Conservation (phyloP, 2,797 vertebrate genomes). For the Mormyrops attenuatus region DNA sequence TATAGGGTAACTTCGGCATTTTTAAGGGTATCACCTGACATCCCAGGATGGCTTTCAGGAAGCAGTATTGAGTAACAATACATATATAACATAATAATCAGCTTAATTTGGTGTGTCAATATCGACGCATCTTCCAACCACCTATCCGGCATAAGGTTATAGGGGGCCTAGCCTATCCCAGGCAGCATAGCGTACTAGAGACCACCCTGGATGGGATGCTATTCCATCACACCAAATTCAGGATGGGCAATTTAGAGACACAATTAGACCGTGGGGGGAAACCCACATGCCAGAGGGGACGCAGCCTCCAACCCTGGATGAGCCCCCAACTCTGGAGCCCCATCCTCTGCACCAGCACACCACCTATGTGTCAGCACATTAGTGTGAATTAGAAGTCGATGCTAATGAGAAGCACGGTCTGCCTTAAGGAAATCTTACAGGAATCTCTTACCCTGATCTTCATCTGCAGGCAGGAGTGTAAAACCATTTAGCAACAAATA, state of each 20-base stretch:
- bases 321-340: not conserved
- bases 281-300: not conserved
- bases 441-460: not conserved
- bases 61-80: not conserved
- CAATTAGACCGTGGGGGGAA: not conserved
- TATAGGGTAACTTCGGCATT: not conserved
- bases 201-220: not conserved
- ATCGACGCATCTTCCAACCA: not conserved
- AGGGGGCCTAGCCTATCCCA: not conserved
- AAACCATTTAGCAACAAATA: not conserved
- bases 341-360: not conserved
- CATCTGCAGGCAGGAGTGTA: conserved; percentile 34
- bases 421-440: not conserved
- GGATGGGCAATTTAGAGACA: not conserved
- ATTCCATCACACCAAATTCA: not conserved
- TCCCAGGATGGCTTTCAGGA: not conserved
- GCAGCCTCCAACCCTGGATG: not conserved
- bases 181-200: not conserved
- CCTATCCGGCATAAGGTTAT: not conserved
- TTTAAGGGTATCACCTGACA: not conserved
- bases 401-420: not conserved
- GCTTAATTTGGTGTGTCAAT: not conserved
- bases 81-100: not conserved
- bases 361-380: not conserved
- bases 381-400: not conserved